Evolutionary conservation across 2,797 vertebrate species (phyloP), one percentile per base, ranked within the genome.

Genomic region (Nannoperca australis): DNA sequence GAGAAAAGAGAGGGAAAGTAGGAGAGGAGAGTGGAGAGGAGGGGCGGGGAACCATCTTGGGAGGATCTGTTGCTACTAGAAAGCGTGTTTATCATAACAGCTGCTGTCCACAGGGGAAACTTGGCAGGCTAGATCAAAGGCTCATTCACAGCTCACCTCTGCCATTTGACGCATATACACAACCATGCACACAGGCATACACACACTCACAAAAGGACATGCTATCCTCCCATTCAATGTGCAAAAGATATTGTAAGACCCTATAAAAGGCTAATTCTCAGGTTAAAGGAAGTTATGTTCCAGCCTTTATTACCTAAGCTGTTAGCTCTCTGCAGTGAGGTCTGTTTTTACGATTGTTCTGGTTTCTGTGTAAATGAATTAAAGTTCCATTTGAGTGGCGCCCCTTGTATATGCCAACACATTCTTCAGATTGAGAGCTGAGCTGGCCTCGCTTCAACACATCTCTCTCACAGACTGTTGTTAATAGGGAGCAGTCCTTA

Each of bases 11-110:
- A 87, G 73, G 66, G 88, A 87, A 77, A 85, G 88, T 47, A 60
- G 73, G 44, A 62, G 80, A 86, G 69, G 50, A 54, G 69, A 73
- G 61, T 38, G 72, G 30, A 79, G 75, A 66, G 78, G 81, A 85
- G 82, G 88, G 86, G 88, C 78, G 89, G 72, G 79, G 80, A 78
- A 82, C 82, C 88, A 90, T 92, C 87, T 91, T 84, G 82, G 92
- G 88, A 88, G 81, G 87, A 86, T 95, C 91, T 94, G 91, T 92
- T 92, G 93, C 91, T 93, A 93, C 92, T 88, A 92, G 91, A 94
- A 93, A 90, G 89, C 55, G 64, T 93, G 93, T 95, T 93, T 94
- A 94, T 94, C 94, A 93, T 90, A 95, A 94, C 93, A 94, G 91
- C 89, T 93, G 91, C 92, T 90, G 91, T 94, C 92, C 94, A 91